These are phyloP conservation scores for Tachysurus fulvidraco DNA, from an alignment of 2,113 vertebrate genomes.

Conservation along the genomic window DNA sequence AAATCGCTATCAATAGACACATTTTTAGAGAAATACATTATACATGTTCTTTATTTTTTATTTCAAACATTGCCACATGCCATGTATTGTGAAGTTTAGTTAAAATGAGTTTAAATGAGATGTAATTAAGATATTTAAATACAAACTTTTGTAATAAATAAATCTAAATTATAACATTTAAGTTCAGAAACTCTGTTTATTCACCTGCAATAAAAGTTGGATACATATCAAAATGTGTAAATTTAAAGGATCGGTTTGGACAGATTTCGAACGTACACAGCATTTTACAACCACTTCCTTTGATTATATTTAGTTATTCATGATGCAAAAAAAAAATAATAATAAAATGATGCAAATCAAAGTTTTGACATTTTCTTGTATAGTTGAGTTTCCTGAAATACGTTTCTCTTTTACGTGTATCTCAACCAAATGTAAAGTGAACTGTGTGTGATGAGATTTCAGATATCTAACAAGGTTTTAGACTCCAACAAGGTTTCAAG, in stretches of 20 bases:
- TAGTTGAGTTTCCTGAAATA: not conserved
- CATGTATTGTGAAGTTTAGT: not conserved
- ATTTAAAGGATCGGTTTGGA: not conserved
- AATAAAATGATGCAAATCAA: no score
- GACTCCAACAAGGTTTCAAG: not conserved
- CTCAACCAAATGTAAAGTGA: not conserved
- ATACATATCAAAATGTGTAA: not conserved
- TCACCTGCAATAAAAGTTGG: not conserved
- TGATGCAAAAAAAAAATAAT: no score
- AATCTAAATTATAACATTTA: not conserved
- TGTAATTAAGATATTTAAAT: not conserved
- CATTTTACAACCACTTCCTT: not conserved
- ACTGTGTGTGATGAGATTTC: not conserved
- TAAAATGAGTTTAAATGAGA: no score
- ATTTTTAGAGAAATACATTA: not conserved
- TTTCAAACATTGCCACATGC: not conserved
- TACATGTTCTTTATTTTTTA: not conserved
- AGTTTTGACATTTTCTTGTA: not conserved
- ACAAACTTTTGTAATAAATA: not conserved
- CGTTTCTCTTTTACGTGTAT: not conserved
- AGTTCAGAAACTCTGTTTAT: not conserved
- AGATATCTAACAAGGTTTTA: not conserved
- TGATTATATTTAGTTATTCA: not conserved
- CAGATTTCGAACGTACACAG: not conserved
- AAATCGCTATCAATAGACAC: not conserved